Conservation (phyloP, 2,113 vertebrate genomes). For the Peromyscus californicus region DNA sequence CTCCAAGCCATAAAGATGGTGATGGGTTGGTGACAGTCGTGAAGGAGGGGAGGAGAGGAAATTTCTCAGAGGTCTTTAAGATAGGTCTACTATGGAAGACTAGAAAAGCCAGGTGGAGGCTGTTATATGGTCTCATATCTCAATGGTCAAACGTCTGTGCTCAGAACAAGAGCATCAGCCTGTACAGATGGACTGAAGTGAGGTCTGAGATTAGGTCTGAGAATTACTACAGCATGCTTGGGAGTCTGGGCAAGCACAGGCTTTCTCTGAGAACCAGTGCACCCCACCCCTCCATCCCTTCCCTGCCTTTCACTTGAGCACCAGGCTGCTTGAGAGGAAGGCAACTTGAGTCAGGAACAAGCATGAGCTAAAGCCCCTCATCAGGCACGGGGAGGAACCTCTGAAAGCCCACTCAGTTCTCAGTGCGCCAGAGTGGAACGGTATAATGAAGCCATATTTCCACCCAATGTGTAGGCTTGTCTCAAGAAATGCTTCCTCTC, state of each 20-base stretch:
- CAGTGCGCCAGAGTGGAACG: neutral
- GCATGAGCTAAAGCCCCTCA: neutral
- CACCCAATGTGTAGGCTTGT: constrained; percentile 43
- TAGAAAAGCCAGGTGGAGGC: neutral
- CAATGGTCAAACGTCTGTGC: neutral
- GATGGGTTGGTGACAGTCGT: neutral
- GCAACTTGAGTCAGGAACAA: neutral
- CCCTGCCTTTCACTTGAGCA: neutral
- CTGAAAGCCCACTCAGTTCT: neutral
- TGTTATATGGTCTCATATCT: neutral
- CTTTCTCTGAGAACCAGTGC: neutral
- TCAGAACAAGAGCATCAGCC: neutral
- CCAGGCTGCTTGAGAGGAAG: neutral
- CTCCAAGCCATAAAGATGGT: neutral
- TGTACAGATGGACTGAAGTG: neutral
- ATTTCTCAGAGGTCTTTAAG: neutral
- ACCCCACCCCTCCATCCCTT: neutral
- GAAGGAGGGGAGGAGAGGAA: neutral
- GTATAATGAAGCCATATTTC: neutral
- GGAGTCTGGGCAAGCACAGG: too few species aligned
- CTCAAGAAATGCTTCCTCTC: constrained; percentile 60
- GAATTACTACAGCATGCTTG: neutral
- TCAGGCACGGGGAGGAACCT: neutral
- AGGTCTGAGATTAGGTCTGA: too few species aligned
- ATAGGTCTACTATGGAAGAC: neutral